phyloP scores from a whole-genome alignment of 2,797 vertebrate genomes.

The Hydrocynus forskahlii region DNA sequence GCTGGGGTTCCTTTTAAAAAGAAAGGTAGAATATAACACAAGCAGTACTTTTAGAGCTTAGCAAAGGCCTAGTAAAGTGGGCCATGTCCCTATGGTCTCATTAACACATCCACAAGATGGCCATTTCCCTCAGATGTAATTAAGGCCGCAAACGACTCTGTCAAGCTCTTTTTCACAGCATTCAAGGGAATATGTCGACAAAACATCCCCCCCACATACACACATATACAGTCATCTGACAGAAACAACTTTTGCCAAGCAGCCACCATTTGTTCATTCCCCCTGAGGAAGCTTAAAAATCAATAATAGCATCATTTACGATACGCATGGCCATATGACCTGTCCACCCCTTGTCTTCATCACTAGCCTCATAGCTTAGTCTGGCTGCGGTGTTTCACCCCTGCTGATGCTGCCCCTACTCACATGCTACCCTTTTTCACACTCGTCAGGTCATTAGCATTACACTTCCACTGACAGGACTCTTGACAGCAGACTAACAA shows the following conservation, averaged over 20 bases:
- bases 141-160: conserved; percentile 59
- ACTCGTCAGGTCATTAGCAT: conserved; percentile 71
- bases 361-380: conserved; percentile 63
- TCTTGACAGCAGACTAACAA: conserved; percentile 35
- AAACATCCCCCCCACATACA: conserved; percentile 52
- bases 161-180: conserved; percentile 51
- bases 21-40: conserved; percentile 6
- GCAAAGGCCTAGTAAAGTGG: conserved; percentile 37
- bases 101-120: conserved; percentile 55
- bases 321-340: conserved; percentile 73
- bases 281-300: conserved; percentile 72
- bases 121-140: conserved; percentile 63
- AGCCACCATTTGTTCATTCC: conserved; percentile 66
- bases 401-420: conserved; percentile 40
- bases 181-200: conserved; percentile 56
- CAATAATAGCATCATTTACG: conserved; percentile 79
- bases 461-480: conserved; percentile 57
- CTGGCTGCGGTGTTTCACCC: conserved; percentile 49
- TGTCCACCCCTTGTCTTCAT: conserved; percentile 77
- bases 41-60: conserved; percentile 43
- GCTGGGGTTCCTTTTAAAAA: not conserved
- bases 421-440: conserved; percentile 57
- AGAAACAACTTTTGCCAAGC: conserved; percentile 68
- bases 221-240: conserved; percentile 56
- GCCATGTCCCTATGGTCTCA: conserved; percentile 42